These are phyloP conservation scores for Abscondita cerata DNA, from an alignment of 2,888 invertebrate species.

Conservation along the genomic window DNA sequence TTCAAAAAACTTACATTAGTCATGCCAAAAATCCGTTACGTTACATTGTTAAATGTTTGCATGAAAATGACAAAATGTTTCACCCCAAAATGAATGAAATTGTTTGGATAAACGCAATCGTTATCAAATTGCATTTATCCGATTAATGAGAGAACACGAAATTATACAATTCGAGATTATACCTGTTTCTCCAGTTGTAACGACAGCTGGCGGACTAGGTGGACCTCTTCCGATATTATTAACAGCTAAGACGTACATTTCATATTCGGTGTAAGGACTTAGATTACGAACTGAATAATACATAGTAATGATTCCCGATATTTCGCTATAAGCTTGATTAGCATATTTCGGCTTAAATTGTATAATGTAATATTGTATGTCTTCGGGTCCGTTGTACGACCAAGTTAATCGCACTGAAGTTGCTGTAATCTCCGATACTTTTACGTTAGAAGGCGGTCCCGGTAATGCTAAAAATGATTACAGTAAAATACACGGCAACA, in stretches of 20 bases:
- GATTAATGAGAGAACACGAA: background rate
- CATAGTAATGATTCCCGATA: slow-evolving; percentile 91
- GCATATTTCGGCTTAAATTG: slow-evolving; percentile 96
- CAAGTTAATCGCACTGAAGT: slow-evolving; percentile 92
- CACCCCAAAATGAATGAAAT: slow-evolving; percentile 15
- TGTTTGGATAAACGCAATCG: background rate
- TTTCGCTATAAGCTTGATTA: slow-evolving; percentile 90
- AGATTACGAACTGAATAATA: slow-evolving; percentile 90
- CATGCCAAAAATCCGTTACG: slow-evolving; percentile 49
- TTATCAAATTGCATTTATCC: background rate
- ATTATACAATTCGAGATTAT: slow-evolving; percentile 43
- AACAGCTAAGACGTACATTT: slow-evolving; percentile 94
- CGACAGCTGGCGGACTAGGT: slow-evolving; percentile 85
- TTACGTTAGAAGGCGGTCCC: slow-evolving; percentile 87
- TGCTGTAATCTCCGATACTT: slow-evolving; percentile 92
- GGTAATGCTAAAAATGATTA: slow-evolving; percentile 76
- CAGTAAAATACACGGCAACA: background rate
- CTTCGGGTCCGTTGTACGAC: slow-evolving; percentile 89
- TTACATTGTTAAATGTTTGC: slow-evolving; percentile 47
- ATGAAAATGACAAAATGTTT: slow-evolving; percentile 49
- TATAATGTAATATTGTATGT: slow-evolving; percentile 94
- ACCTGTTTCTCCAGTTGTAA: slow-evolving; percentile 98
- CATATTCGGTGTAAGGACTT: slow-evolving; percentile 95
- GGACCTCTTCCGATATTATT: slow-evolving; percentile 94
- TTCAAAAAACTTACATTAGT: slow-evolving; percentile 53